phyloP scores from a whole-genome alignment of 2,797 vertebrate genomes.

The Apodemus agrarius region DNA sequence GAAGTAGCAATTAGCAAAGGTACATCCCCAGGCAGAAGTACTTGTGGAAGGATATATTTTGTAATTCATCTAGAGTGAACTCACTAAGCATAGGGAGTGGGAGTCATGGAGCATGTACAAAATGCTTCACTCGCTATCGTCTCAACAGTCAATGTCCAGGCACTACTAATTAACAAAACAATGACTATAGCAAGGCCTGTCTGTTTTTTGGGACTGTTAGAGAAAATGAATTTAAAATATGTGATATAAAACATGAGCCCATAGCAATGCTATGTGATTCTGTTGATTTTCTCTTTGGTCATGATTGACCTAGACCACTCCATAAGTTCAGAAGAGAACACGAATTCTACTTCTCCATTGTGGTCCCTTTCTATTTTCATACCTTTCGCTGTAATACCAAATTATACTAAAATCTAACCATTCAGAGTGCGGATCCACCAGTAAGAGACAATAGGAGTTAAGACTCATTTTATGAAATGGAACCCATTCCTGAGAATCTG shows the following conservation, averaged over 20 bases:
- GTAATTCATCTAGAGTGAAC: slow-evolving; percentile 77
- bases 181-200: slow-evolving; percentile 45
- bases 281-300: background rate
- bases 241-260: slow-evolving; percentile 30
- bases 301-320: background rate
- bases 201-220: slow-evolving; percentile 55
- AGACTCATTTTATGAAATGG: background rate
- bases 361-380: background rate
- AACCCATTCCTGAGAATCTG: background rate
- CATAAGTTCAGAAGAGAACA: background rate
- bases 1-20: slow-evolving; percentile 75
- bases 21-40: slow-evolving; percentile 53
- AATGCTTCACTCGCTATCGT: background rate
- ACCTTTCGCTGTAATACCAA: background rate
- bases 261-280: background rate
- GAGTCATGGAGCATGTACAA: background rate
- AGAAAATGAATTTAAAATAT: slow-evolving; percentile 57
- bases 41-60: slow-evolving; percentile 71
- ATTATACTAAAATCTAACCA: background rate
- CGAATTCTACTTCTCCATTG: background rate
- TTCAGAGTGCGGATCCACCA: background rate
- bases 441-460: background rate
- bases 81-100: slow-evolving; percentile 75
- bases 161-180: background rate
- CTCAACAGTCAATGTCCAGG: slow-evolving; percentile 72